These are phyloP conservation scores for Laticauda laticaudata DNA, from an alignment of 2,113 vertebrate species.

Conservation along the genomic window DNA sequence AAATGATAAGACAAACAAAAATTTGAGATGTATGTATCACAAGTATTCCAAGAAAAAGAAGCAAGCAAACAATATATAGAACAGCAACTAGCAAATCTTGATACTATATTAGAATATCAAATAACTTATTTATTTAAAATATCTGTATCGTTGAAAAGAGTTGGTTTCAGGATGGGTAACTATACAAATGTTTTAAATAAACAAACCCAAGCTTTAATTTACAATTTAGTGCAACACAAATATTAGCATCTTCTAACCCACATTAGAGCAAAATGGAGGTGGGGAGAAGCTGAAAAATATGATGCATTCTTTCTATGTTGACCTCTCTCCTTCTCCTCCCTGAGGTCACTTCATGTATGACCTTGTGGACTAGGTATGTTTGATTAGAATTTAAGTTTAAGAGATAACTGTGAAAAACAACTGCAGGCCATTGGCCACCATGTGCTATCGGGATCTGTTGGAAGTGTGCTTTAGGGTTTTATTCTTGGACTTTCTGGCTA, in stretches of 20 bases:
- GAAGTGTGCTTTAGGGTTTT: background rate
- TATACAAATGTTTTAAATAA: background rate
- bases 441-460: background rate
- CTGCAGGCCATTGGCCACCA: background rate
- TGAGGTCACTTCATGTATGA: background rate
- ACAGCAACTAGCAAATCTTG: background rate
- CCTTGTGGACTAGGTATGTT: background rate
- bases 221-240: background rate
- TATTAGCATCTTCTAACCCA: background rate
- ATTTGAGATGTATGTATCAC: background rate
- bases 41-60: background rate
- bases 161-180: background rate
- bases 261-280: background rate
- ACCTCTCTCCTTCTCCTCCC: background rate
- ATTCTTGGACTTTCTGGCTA: background rate
- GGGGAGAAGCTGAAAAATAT: background rate
- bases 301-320: background rate
- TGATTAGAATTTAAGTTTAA: background rate
- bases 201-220: background rate
- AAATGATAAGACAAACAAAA: background rate
- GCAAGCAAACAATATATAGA: background rate
- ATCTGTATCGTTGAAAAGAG: background rate
- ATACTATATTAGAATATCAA: background rate
- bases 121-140: background rate
- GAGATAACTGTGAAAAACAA: background rate